Evolutionary conservation across 2,797 vertebrate species (phyloP).

Genomic region (Pangasius macronema): DNA sequence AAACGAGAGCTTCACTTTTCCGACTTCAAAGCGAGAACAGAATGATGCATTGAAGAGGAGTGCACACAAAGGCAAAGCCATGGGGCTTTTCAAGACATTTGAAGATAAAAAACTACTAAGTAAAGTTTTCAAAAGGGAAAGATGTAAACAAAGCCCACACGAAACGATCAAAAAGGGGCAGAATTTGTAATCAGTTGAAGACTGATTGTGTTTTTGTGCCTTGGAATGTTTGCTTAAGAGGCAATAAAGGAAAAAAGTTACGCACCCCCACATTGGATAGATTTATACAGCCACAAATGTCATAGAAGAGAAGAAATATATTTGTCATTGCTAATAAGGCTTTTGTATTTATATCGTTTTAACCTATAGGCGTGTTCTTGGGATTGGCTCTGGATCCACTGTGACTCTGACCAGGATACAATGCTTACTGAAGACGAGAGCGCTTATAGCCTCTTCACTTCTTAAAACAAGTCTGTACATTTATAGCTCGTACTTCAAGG

Average conservation of each 20-base stretch:
- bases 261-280: neutral
- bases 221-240: slow-evolving; percentile 1
- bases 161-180: slow-evolving; percentile 27
- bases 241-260: neutral
- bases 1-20: slow-evolving; percentile 51
- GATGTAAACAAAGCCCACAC: slow-evolving; percentile 50
- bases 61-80: slow-evolving; percentile 48
- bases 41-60: slow-evolving; percentile 48
- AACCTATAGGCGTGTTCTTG: neutral
- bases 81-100: slow-evolving; percentile 41
- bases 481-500: neutral
- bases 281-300: neutral
- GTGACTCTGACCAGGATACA: neutral
- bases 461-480: neutral
- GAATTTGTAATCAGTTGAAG: slow-evolving; percentile 28
- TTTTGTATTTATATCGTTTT: neutral
- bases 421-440: neutral
- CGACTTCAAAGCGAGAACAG: slow-evolving; percentile 51
- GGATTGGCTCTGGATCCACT: neutral
- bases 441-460: neutral
- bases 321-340: neutral
- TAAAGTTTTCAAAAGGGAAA: slow-evolving; percentile 41
- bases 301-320: neutral
- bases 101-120: slow-evolving; percentile 51
- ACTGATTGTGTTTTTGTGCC: slow-evolving; percentile 5